Conservation (phyloP, 2,888 invertebrate genomes). For the Diadegma fenestrale region DNA sequence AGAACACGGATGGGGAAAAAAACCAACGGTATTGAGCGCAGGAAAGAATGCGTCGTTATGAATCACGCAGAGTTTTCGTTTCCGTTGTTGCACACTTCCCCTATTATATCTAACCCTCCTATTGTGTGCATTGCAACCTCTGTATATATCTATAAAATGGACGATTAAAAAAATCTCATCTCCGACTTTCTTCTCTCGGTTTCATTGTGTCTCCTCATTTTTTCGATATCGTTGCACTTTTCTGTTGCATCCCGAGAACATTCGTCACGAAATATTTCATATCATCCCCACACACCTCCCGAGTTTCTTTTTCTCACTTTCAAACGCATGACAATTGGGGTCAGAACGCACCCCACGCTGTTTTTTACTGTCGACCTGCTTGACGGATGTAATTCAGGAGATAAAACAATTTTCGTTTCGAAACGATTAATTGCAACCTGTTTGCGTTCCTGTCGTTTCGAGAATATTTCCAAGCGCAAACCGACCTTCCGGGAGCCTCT, state of each 20-base stretch:
- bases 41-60: background rate
- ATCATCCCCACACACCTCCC: background rate
- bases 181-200: background rate
- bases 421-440: no score
- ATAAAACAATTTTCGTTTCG: no score
- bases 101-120: constrained; percentile 1
- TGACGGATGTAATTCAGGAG: no score
- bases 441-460: no score
- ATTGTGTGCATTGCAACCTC: background rate
- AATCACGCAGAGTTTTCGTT: constrained; percentile 4
- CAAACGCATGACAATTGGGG: no score
- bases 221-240: background rate
- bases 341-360: no score
- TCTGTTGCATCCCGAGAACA: background rate
- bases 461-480: no score
- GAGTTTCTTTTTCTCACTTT: no score
- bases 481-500: no score
- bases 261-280: background rate
- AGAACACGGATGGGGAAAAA: constrained; percentile 6
- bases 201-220: background rate
- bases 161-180: background rate
- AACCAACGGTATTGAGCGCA: background rate
- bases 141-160: background rate
- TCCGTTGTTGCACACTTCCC: constrained; percentile 15
- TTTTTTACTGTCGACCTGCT: no score